Evolutionary conservation across 2,888 invertebrate species (phyloP), one percentile per base, ranked within the genome.

Genomic region (Noctua comes): DNA sequence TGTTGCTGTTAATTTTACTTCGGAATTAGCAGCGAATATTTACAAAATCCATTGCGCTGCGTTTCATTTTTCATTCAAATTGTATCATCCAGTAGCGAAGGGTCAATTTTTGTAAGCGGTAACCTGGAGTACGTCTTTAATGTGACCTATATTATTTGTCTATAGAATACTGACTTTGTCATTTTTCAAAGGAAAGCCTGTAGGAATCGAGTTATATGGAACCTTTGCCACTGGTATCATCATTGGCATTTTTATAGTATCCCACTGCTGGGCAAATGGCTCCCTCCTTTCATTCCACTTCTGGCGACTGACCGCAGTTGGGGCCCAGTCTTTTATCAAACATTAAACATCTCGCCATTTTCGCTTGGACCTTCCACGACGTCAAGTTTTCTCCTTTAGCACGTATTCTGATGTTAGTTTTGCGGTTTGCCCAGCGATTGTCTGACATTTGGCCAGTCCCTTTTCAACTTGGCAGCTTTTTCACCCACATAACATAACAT

Each of bases 1-100:
- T 65, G 71, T n/a, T 65, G 16, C 18, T 21, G 18, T 80, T 66
- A n/a, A 40, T 65, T 62, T 68, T 69, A 18, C 31, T 40, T 79
- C 10, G 48, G 31, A 46, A 31, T 77, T 0, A 24, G 18, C 24
- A 21, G 27, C 40, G 77, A n/a, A 64, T 62, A 70, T 43, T 27
- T 13, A 27, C 21, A 68, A 11, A n/a, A 57, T 57, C 11, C 16
- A 64, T 18, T 18, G 54, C 5, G 8, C 24, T n/a, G 24, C 24
- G 31, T 46, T 62, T 36, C 4, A 31, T 31, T 1, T 31, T 31
- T 24, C 24, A 6, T 24, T 64, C 0, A 16, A 46, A 59, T n/a
- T 3, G 10, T 36, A 21, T 64, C 5, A 64, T 64, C 31, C 31
- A 21, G 31, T n/a, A 1, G 36, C 36, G 36, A 36, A 36, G 36